These are phyloP conservation scores for Micrasema longulum DNA, from an alignment of 1,140 invertebrate genomes.

Conservation along the genomic window DNA sequence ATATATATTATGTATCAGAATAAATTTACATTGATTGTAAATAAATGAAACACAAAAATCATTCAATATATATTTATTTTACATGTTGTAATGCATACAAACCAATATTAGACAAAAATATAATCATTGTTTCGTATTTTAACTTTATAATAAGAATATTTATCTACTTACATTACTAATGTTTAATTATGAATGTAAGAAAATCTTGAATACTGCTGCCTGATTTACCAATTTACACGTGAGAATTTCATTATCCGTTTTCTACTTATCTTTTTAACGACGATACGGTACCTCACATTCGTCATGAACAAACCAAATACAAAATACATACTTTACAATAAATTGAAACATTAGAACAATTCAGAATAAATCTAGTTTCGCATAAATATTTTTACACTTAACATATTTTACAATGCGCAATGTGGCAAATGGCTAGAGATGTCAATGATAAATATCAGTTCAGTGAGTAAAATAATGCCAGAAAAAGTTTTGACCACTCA, in stretches of 20 bases:
- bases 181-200: conserved; percentile 32
- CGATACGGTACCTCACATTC: conserved; percentile 16
- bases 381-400: conserved; percentile 10
- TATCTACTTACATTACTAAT: neutral
- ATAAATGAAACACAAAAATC: no score
- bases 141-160: neutral
- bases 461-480: neutral
- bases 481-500: conserved; percentile 8
- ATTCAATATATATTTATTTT: no score
- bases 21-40: no score
- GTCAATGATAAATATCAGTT: neutral
- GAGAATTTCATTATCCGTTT: conserved; percentile 27
- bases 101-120: no score
- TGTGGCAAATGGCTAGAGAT: conserved; percentile 15
- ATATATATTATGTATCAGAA: no score
- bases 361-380: conserved; percentile 13
- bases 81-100: no score
- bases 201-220: conserved; percentile 40
- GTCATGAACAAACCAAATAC: conserved; percentile 10
- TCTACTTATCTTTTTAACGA: conserved; percentile 29
- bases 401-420: neutral
- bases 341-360: neutral
- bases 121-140: no score
- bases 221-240: no score
- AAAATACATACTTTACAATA: neutral